Evolutionary conservation across 2,888 invertebrate genomes (phyloP).

Genomic region (Odontothrips loti): DNA sequence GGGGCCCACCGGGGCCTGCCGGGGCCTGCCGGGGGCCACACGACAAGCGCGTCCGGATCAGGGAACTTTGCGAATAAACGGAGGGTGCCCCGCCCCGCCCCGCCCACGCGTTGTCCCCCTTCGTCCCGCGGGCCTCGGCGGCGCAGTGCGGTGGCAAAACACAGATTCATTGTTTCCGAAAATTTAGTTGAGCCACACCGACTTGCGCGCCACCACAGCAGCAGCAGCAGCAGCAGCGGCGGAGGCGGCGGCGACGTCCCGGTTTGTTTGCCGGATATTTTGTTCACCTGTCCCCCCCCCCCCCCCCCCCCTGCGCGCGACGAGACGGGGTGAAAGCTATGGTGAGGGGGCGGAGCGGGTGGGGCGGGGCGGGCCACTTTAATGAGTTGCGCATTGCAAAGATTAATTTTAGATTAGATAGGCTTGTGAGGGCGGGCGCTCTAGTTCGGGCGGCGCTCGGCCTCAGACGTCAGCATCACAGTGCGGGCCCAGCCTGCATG

Average conservation of each 20-base stretch:
- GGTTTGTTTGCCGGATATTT: too few relatives aligned
- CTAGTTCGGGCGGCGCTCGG: too few relatives aligned
- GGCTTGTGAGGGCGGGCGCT: not conserved
- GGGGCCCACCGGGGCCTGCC: not conserved
- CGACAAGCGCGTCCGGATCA: constrained; percentile 9
- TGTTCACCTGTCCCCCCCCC: too few relatives aligned
- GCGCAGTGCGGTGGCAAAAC: not conserved
- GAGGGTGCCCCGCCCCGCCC: not conserved
- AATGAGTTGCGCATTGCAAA: constrained; percentile 16
- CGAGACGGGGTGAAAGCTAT: not conserved
- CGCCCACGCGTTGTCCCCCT: too few relatives aligned
- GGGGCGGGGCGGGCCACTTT: not conserved
- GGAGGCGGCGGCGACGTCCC: too few relatives aligned
- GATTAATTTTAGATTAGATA: constrained; percentile 24
- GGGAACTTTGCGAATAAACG: constrained; percentile 11
- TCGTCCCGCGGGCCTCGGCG: not conserved
- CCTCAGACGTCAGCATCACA: too few relatives aligned
- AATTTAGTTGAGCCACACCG: not conserved
- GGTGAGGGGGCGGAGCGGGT: not conserved
- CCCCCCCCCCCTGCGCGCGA: too few relatives aligned
- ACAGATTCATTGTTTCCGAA: constrained; percentile 22
- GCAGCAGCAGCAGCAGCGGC: too few relatives aligned
- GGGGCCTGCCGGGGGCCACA: not conserved
- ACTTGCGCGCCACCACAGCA: not conserved
- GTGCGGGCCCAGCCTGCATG: too few relatives aligned